Conservation (phyloP, 2,113 vertebrate genomes). For the Entosphenus tridentatus region DNA sequence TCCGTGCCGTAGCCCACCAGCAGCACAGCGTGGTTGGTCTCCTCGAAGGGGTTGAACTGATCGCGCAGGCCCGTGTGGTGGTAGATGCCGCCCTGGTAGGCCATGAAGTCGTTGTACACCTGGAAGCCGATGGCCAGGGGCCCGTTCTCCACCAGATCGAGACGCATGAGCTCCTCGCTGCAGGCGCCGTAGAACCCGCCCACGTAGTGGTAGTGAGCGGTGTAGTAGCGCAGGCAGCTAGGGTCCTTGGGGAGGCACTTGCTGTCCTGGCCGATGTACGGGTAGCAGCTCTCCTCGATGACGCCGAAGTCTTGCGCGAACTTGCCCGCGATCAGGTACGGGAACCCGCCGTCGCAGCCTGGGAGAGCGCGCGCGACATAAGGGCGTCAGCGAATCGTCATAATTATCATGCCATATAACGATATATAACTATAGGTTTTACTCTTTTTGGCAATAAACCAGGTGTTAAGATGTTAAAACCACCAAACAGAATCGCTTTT, state of each 20-base stretch:
- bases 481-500: no score
- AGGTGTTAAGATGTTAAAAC: no score
- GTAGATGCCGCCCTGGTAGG: constrained; percentile 54
- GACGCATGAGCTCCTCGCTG: constrained; percentile 63
- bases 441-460: no score
- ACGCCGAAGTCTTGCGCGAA: constrained; percentile 69
- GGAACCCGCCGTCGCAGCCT: constrained; percentile 84
- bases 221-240: constrained; percentile 33
- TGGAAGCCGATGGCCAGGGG: constrained; percentile 64
- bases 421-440: no score
- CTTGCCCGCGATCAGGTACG: constrained; percentile 66
- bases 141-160: constrained; percentile 48
- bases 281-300: constrained; percentile 62
- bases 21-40: constrained; percentile 78
- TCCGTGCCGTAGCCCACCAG: constrained; percentile 65
- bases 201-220: constrained; percentile 56
- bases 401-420: no score
- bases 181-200: constrained; percentile 85
- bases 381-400: no score
- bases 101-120: constrained; percentile 51
- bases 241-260: constrained; percentile 26
- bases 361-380: not conserved
- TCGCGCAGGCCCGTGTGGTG: constrained; percentile 57
- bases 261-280: constrained; percentile 33
- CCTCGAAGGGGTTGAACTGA: constrained; percentile 56